Conservation (phyloP, 1,140 invertebrate species). For the Aphelenchoides fujianensis region DNA sequence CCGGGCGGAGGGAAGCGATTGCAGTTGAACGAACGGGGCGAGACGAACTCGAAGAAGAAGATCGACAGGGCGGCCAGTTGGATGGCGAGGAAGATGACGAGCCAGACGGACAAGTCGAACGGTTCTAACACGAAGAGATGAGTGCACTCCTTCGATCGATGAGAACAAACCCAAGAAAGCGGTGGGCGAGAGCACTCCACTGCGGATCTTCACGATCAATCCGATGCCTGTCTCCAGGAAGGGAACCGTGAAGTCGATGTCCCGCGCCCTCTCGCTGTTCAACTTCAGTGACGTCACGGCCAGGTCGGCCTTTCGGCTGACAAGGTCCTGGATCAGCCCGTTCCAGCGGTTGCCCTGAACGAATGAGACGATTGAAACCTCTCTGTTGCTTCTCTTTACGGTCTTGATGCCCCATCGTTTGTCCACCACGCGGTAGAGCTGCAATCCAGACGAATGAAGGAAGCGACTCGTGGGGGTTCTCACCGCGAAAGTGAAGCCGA, state of each 20-base stretch:
- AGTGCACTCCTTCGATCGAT: too few species aligned
- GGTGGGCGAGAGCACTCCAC: conserved; percentile 94
- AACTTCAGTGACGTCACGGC: conserved; percentile 94
- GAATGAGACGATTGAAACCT: too few species aligned
- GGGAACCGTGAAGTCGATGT: conserved; percentile 89
- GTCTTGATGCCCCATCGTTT: conserved; percentile 85
- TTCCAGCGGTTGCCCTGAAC: conserved; percentile 95
- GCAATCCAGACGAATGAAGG: too few species aligned
- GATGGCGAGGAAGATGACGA: conserved; percentile 91
- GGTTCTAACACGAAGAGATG: too few species aligned
- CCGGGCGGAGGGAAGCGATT: conserved; percentile 69
- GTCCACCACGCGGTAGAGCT: conserved; percentile 68
- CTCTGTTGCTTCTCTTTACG: too few species aligned
- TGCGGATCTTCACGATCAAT: conserved; percentile 91
- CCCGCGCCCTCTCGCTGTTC: conserved; percentile 83
- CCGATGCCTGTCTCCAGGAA: conserved; percentile 97
- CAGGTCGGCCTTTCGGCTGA: conserved; percentile 88
- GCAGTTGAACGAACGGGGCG: conserved; percentile 88
- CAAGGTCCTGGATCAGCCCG: conserved; percentile 85
- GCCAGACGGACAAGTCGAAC: conserved; percentile 96
- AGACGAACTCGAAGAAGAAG: conserved; percentile 95
- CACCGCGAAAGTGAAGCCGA: too few species aligned
- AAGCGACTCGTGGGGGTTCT: conserved; percentile 70
- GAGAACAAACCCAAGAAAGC: too few species aligned
- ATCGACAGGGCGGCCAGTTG: conserved; percentile 93